phyloP scores from a whole-genome alignment of 1,140 invertebrate species.

The Pseudachorutes palmiensis region DNA sequence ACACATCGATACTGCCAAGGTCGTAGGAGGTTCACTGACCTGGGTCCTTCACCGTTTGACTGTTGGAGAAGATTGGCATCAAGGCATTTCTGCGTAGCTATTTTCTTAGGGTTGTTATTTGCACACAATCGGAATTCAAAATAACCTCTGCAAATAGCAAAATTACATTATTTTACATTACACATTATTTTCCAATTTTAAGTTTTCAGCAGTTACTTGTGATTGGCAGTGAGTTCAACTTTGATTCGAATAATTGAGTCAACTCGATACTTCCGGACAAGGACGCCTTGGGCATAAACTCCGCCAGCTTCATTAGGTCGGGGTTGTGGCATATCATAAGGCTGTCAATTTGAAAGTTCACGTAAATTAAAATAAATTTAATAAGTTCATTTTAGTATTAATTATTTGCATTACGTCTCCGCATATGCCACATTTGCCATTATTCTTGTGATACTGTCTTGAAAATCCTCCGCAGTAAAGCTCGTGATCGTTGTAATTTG shows the following conservation, averaged over 20 bases:
- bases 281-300: conserved; percentile 65
- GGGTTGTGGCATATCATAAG: conserved; percentile 63
- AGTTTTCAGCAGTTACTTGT: conserved; percentile 31
- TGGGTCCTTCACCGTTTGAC: conserved; percentile 43
- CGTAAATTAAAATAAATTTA: too few relatives aligned
- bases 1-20: background rate
- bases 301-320: conserved; percentile 75
- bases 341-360: too few relatives aligned
- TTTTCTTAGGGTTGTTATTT: conserved; percentile 45
- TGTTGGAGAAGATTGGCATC: conserved; percentile 60
- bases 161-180: conserved; percentile 11
- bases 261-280: conserved; percentile 63
- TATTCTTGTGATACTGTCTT: conserved; percentile 60
- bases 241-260: conserved; percentile 59
- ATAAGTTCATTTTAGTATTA: too few relatives aligned
- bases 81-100: conserved; percentile 63
- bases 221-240: conserved; percentile 63
- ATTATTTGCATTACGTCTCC: conserved; percentile 6
- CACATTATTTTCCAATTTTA: background rate
- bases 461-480: conserved; percentile 79
- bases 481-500: conserved; percentile 80
- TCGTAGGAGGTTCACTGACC: conserved; percentile 33
- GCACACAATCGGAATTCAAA: conserved; percentile 82
- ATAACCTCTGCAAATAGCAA: conserved; percentile 52
- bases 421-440: conserved; percentile 64